Evolutionary conservation across 2,888 invertebrate species (phyloP), one percentile per base, ranked within the genome.

Genomic region (Eupithecia centaureata): DNA sequence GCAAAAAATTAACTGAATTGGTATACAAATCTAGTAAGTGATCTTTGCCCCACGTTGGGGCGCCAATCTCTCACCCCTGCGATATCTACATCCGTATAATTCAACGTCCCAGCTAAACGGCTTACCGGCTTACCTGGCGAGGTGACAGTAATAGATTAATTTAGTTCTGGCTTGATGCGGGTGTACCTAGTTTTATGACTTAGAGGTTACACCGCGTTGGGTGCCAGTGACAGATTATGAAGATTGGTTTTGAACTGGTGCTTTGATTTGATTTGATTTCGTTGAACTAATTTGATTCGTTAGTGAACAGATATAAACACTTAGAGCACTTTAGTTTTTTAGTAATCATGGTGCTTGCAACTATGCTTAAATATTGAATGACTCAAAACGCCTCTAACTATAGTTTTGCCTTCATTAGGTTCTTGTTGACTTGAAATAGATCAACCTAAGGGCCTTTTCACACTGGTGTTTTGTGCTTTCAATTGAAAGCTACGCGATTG

Each of bases 101-200:
- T 70, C 56, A 58, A 66, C 66, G 61, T 58, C 66, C 18, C 56
- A n/a, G 63, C 57, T 67, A 66, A 70, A 57, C 63, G 66, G 70
- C 35, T 70, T 66, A 70, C 27, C 28, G 25, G 63, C 57, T 66
- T 66, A 70, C 65, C 61, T n/a, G 58, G 52, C 61, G 52, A 64
- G 70, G 61, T 58, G 66, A 59, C 58, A 38, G 52, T 62, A 59
- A 65, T 62, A 68, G 47, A 62, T 65, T 63, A 63, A 63, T 54
- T 63, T 33, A 35, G 60, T 35, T 27, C 5, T 58, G 51, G 15
- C 35, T 63, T 59, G 15, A 62, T 47, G 57, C 18, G 42, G 28
- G 56, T 57, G 35, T 32, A 61, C 47, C 12, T 65, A 47, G 47
- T 60, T 63, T 47, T 52, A 60, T 47, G 64, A 38, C 28, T 51